Evolutionary conservation across 2,888 invertebrate genomes (phyloP), one percentile per base, ranked within the genome.

Genomic region (Drosophila crucigera): DNA sequence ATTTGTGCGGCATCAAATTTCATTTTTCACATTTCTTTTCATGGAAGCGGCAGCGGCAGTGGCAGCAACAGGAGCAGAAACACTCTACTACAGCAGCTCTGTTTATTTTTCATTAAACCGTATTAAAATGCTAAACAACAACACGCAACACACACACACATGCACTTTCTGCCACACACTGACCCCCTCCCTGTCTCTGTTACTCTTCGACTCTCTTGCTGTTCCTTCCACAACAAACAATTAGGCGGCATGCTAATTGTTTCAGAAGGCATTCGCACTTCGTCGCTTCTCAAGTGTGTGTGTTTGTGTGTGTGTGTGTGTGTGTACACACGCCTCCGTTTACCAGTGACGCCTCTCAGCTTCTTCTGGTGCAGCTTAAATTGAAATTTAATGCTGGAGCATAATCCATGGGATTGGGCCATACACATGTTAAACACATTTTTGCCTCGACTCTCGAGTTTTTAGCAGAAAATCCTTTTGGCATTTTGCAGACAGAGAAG

Each of bases 381-480:
- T 91, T 90, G 91, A 91, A 91, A 91, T 91, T 90, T 89, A 90
- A 91, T 87, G 81, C 90, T 71, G 33, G 30, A 72, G 67, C 76
- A 76, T 83, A 86, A 90, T 82, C 80, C 76, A 67, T 77, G 64
- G 90, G 86, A 91, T 91, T 80, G 82, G 82, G 70, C 72, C 76
- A 74, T 84, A 91, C 91, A 91, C 90, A 91, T 90, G 90, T 89
- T 89, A 82, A 90, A 75, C 79, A 79, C 79, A 72, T 80, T 85
- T 85, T 83, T 80, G 74, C 71, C 76, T 58, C 73, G 69, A 75
- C 71, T 70, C 80, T 59, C 63, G 61, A 80, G 76, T 73, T 82
- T 76, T 88, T 70, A 75, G 79, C 76, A 63, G 52, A 72, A 78
- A 86, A 78, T 84, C 73, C 84, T 79, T 71, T 75, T 76, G 73